Percentiles rank a stretch among this genome's conserved stretches.
Conservation (phyloP, 1,140 invertebrate species). For the Bombus confusus region DNA sequence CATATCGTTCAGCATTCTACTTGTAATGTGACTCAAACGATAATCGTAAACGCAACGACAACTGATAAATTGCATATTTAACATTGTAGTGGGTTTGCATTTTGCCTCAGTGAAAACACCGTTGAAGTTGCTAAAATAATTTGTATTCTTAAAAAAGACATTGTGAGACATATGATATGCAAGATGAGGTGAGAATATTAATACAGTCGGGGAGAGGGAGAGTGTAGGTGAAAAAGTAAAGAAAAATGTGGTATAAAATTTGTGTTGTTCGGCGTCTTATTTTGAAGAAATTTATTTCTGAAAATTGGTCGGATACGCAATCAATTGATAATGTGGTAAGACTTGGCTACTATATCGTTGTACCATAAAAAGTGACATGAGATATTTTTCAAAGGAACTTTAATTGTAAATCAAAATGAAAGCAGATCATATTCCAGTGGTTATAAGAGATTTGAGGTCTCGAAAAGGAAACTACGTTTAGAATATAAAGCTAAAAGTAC, state of each 20-base stretch:
- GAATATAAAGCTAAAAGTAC: neutral
- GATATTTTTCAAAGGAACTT: too few species aligned
- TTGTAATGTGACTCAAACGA: neutral
- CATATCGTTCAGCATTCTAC: neutral
- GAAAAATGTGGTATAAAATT: neutral
- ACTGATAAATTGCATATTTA: neutral
- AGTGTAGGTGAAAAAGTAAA: neutral
- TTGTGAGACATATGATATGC: neutral
- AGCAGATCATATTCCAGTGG: too few species aligned
- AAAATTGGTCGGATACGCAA: too few species aligned
- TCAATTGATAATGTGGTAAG: too few species aligned
- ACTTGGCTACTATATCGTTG: too few species aligned
- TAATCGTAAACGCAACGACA: neutral
- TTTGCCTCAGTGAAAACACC: neutral
- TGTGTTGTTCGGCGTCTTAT: neutral
- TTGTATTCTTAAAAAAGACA: neutral
- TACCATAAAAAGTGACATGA: too few species aligned
- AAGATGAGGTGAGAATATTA: neutral
- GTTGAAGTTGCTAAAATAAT: neutral
- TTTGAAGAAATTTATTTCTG: neutral
- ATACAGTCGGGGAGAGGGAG: too few species aligned
- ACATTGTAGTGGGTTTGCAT: neutral
- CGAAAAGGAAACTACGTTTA: neutral
- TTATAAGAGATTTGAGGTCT: neutral
- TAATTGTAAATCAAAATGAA: too few species aligned